A percentile compares a stretch with the other conserved stretches of the same genome.
Evolutionary conservation across 2,113 vertebrate species (phyloP).

Genomic region (Ornithorhynchus anatinus): DNA sequence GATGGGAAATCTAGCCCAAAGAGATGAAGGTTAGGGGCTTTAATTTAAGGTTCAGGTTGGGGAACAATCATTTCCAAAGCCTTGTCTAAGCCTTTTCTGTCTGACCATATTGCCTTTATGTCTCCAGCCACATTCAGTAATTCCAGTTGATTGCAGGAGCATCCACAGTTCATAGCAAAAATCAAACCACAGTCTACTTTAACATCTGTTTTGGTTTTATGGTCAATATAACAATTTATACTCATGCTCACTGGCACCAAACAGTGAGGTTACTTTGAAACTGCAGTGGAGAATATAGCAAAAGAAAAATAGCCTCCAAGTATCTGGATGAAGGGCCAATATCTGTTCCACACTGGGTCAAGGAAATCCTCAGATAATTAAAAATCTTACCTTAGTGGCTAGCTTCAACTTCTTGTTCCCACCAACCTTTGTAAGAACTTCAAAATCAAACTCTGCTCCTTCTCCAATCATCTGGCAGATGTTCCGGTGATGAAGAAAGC

Average conservation of each 20-base stretch:
- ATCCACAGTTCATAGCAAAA: slow-evolving; percentile 43
- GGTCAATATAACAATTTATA: slow-evolving; percentile 33
- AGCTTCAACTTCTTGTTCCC: background rate
- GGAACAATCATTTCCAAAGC: background rate
- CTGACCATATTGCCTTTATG: slow-evolving; percentile 23
- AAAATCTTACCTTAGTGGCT: background rate
- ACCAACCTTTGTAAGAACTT: background rate
- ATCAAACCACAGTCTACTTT: slow-evolving; percentile 20
- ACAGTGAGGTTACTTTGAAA: slow-evolving; percentile 38
- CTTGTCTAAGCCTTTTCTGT: slow-evolving; percentile 14
- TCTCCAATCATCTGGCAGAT: background rate
- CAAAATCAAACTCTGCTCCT: background rate
- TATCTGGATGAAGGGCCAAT: slow-evolving; percentile 17
- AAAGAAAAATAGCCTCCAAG: background rate
- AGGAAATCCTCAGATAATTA: slow-evolving; percentile 1
- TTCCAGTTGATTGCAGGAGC: slow-evolving; percentile 25
- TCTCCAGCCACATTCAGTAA: slow-evolving; percentile 41
- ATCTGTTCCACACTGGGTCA: background rate
- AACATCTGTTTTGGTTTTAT: slow-evolving; percentile 53
- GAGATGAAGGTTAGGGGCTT: background rate
- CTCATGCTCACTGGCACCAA: slow-evolving; percentile 16
- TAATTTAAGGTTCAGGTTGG: background rate
- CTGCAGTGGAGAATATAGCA: slow-evolving; percentile 38
- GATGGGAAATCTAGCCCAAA: background rate
- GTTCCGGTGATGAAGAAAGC: background rate